Evolutionary conservation across 2,888 invertebrate species (phyloP).

Genomic region (Drosophila meridionalis): DNA sequence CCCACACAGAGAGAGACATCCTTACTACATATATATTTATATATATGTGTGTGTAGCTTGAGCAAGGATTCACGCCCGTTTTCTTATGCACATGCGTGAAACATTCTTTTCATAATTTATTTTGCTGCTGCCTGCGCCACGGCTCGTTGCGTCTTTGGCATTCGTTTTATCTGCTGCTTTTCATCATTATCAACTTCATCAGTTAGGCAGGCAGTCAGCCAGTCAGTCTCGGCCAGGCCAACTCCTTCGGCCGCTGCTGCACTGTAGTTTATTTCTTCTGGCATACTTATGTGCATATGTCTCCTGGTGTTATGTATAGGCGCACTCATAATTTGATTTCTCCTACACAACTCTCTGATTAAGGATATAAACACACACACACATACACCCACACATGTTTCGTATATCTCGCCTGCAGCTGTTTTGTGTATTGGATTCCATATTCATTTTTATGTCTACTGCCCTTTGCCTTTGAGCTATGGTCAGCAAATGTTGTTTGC

Average conservation of each 20-base stretch:
- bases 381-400: constrained; percentile 17
- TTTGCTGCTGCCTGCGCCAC: constrained; percentile 30
- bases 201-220: constrained; percentile 43
- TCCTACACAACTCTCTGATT: constrained; percentile 61
- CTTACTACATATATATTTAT: neutral
- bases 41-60: neutral
- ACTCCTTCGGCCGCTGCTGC: constrained; percentile 19
- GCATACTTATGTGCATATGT: constrained; percentile 60
- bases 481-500: constrained; percentile 56
- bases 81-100: constrained; percentile 73
- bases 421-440: constrained; percentile 56
- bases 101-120: constrained; percentile 78
- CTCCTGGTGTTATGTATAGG: constrained; percentile 30
- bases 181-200: constrained; percentile 73
- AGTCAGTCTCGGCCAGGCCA: neutral
- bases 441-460: constrained; percentile 35
- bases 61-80: constrained; percentile 23
- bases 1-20: constrained; percentile 4
- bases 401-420: constrained; percentile 55
- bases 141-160: constrained; percentile 36
- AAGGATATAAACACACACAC: constrained; percentile 46
- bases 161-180: constrained; percentile 58
- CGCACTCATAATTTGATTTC: constrained; percentile 64
- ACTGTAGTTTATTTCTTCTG: constrained; percentile 16
- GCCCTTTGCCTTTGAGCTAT: constrained; percentile 50